phyloP scores from a whole-genome alignment of 2,888 invertebrate species.

The Drosophila pegasa region DNA sequence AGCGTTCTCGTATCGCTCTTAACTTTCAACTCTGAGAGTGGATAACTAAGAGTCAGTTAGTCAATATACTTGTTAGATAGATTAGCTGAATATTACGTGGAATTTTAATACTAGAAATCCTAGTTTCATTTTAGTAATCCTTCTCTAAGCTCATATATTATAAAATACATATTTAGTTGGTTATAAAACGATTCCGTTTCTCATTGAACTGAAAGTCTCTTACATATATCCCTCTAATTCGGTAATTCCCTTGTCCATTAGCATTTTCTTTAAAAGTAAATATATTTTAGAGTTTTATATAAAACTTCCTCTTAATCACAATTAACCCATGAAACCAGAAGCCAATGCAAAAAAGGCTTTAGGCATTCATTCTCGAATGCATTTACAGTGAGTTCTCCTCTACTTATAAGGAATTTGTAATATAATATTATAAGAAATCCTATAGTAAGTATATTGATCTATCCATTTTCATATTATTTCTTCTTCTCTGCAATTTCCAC shows the following conservation, averaged over 20 bases:
- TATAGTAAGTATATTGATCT: not conserved
- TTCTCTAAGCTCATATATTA: not conserved
- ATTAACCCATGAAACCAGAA: constrained; percentile 29
- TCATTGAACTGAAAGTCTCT: not conserved
- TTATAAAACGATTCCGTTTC: not conserved
- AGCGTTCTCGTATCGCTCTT: not conserved
- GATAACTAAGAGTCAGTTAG: not conserved
- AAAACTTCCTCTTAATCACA: constrained; percentile 11
- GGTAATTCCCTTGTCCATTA: constrained; percentile 41
- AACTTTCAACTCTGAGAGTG: not conserved
- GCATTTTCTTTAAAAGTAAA: constrained; percentile 37
- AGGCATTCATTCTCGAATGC: no score
- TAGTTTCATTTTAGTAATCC: not conserved
- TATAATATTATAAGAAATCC: not conserved
- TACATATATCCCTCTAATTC: constrained; percentile 23
- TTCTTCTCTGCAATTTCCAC: not conserved
- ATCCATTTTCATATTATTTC: not conserved
- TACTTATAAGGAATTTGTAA: no score
- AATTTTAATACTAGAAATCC: not conserved
- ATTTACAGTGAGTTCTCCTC: not conserved
- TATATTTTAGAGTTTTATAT: not conserved
- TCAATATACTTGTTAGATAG: not conserved
- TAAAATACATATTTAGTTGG: not conserved
- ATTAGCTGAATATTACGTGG: not conserved
- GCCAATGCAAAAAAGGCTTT: constrained; percentile 3